phyloP scores from a whole-genome alignment of 2,113 vertebrate genomes.

The Callorhinus ursinus region DNA sequence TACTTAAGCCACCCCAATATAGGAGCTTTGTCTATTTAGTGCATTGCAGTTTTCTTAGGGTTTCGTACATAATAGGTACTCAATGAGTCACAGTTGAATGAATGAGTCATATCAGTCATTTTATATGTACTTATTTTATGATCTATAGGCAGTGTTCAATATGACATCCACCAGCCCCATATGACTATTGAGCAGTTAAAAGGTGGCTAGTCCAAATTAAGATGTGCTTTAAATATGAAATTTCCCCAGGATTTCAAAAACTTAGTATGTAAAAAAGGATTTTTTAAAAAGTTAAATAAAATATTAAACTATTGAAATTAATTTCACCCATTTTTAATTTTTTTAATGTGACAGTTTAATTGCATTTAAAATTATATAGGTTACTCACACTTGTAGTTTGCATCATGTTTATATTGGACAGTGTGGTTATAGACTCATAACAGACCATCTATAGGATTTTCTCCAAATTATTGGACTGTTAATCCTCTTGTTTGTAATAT shows the following conservation, averaged over 20 bases:
- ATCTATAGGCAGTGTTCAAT: background rate
- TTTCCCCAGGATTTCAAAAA: background rate
- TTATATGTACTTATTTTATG: background rate
- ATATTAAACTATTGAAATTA: background rate
- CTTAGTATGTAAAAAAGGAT: background rate
- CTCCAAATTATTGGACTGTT: background rate
- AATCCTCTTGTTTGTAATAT: background rate
- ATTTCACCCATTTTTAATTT: background rate
- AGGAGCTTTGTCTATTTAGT: background rate
- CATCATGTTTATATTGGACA: background rate
- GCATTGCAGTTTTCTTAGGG: background rate
- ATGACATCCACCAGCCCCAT: background rate
- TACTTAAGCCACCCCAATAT: background rate
- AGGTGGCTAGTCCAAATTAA: background rate
- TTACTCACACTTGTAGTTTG: background rate
- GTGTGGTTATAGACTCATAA: background rate
- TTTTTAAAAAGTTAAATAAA: background rate
- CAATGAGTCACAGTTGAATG: background rate
- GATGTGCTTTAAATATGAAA: background rate
- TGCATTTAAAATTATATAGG: slow-evolving; percentile 1
- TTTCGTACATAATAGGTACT: background rate
- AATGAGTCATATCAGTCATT: background rate
- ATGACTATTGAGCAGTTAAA: background rate
- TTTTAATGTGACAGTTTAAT: background rate
- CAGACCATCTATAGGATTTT: background rate